Conservation (phyloP, 2,113 vertebrate genomes). For the Pteronura brasiliensis region DNA sequence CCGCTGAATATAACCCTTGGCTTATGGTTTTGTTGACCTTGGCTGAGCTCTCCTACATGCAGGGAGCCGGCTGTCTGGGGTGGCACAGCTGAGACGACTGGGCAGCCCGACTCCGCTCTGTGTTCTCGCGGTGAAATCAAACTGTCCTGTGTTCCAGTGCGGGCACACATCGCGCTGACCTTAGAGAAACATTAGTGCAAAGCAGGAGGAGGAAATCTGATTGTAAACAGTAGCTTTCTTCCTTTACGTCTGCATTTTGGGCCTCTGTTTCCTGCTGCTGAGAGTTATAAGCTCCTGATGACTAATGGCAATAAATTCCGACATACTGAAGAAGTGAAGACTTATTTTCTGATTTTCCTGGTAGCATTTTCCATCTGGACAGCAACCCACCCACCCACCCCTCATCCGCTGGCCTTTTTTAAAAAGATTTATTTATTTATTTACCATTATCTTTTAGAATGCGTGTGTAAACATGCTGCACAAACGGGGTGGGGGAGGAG, state of each 20-base stretch:
- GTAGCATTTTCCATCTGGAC: not conserved
- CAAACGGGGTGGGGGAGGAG: not conserved
- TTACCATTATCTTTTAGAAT: not conserved
- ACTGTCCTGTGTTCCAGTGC: too few species aligned
- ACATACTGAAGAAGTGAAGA: not conserved
- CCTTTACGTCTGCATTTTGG: not conserved
- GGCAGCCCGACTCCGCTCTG: not conserved
- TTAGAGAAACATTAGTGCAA: not conserved
- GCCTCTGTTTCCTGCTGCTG: not conserved
- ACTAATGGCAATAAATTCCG: not conserved
- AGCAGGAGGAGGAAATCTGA: not conserved
- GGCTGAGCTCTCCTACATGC: not conserved
- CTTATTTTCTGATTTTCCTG: not conserved
- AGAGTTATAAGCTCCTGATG: not conserved
- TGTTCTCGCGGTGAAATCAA: not conserved
- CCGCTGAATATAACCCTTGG: not conserved
- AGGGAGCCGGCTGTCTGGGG: not conserved
- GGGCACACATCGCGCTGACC: not conserved
- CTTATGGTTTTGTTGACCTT: not conserved
- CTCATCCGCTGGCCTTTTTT: not conserved
- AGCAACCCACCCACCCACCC: not conserved
- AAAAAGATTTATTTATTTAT: not conserved
- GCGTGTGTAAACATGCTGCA: not conserved
- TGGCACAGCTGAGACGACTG: accelerated
- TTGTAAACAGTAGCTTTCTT: not conserved